phyloP scores from a whole-genome alignment of 2,113 vertebrate genomes.

The Bostrychus sinensis region DNA sequence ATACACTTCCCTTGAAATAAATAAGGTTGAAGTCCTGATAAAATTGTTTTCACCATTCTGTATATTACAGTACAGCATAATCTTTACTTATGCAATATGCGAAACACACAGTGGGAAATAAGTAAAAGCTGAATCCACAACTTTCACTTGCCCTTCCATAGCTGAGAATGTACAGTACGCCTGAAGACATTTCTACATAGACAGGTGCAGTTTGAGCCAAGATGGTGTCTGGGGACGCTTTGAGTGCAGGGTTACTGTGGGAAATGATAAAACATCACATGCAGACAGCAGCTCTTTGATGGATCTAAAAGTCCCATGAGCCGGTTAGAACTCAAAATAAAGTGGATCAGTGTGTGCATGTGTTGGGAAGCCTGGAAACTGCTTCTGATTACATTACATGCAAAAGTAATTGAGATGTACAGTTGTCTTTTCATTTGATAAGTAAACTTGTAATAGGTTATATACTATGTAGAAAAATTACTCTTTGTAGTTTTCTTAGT shows the following conservation, averaged over 20 bases:
- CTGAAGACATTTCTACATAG: constrained; percentile 22
- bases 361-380: constrained; percentile 5
- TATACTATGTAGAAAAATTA: too few relatives aligned
- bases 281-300: constrained; percentile 20
- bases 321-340: constrained; percentile 28
- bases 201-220: constrained; percentile 28
- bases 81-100: background rate
- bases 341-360: constrained; percentile 38
- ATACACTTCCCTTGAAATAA: constrained; percentile 1
- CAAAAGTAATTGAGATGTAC: constrained; percentile 25
- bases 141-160: background rate
- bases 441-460: background rate
- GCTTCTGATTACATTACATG: too few relatives aligned
- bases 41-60: background rate
- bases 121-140: background rate
- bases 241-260: constrained; percentile 15
- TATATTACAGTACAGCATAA: constrained; percentile 1
- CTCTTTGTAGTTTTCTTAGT: too few relatives aligned
- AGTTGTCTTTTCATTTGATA: constrained; percentile 28
- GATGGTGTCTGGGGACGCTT: constrained; percentile 33
- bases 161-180: background rate
- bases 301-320: constrained; percentile 16
- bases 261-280: constrained; percentile 38
- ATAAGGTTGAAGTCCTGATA: background rate
- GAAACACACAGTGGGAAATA: background rate